Evolutionary conservation across 2,113 vertebrate genomes (phyloP), one percentile per base, ranked within the genome.

Genomic region (Bos indicus): DNA sequence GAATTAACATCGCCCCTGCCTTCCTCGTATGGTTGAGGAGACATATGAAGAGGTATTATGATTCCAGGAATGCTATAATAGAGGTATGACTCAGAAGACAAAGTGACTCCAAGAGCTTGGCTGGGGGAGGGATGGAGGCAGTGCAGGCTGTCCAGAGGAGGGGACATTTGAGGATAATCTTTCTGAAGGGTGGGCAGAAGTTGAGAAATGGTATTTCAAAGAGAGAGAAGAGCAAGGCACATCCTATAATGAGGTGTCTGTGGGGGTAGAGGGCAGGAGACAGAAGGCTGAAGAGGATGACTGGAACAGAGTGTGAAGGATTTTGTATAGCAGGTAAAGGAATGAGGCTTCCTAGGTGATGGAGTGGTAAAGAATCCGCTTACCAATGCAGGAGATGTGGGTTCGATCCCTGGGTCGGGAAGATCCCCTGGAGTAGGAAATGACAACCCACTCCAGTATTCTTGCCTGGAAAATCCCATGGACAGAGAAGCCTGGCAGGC

Each of bases 1-100:
- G 71, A 94, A 60, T 86, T 77, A 83, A 64, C 78, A 36, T 30
- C 78, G 60, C 17, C 43, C 46, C 48, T 90, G 54, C 28, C 71
- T 94, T 78, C 77, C 82, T 89, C 52, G 93, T 43, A n/a, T 46
- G 91, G 17, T 62, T 33, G 36, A 71, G 56, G 60, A 86, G 85
- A 89, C 62, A 36, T 21, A 26, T 15, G n/a, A 91, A 64, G 59
- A 94, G 82, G n/a, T 92, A 94, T 74, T 67, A 80, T 43, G 88
- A 87, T 74, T 43, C 64, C 90, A 88, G 80, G 80, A 92, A 96
- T 48, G 88, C 87, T 90, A 4, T 67, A 67, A 82, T 88, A 54
- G 64, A 96, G 71, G 48, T 80, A 71, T 62, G 94, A 95, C 97
- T 93, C 94, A 94, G 95, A 95, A 82, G 88, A 83, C 93, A 86